A percentile compares a stretch with the other conserved stretches of the same genome.
These are phyloP conservation scores for Pissodes strobi DNA, from an alignment of 1,140 invertebrate genomes.

Conservation along the genomic window DNA sequence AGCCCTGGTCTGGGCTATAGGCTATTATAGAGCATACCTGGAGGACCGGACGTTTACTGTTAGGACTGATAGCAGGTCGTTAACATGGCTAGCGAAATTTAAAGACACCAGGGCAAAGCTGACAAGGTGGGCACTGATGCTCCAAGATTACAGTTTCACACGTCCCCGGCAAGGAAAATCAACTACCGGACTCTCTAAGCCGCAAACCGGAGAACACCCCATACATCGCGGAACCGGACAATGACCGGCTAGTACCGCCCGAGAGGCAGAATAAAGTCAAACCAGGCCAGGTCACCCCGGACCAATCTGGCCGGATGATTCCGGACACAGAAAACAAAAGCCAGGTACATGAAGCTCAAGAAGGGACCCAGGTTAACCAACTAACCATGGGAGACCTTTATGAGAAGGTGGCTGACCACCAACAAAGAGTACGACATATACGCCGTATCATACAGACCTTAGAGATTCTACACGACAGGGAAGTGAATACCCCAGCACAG, in stretches of 20 bases:
- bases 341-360: background rate
- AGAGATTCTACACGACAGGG: background rate
- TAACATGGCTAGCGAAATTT: constrained; percentile 41
- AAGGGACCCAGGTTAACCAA: too few species aligned
- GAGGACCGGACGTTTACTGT: constrained; percentile 39
- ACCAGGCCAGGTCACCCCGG: too few species aligned
- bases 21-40: constrained; percentile 48
- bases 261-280: too few species aligned
- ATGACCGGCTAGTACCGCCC: too few species aligned
- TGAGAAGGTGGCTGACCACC: background rate
- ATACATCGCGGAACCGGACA: background rate
- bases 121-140: constrained; percentile 42
- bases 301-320: background rate
- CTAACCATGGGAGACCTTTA: too few species aligned
- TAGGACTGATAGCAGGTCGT: constrained; percentile 15
- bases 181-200: constrained; percentile 40
- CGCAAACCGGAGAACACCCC: background rate
- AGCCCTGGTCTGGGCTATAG: constrained; percentile 55
- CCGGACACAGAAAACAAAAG: background rate
- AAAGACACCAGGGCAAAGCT: constrained; percentile 45
- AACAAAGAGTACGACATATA: background rate
- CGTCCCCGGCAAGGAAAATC: constrained; percentile 37
- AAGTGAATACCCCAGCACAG: background rate
- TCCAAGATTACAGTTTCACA: constrained; percentile 45
- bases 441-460: background rate